Evolutionary conservation across 2,113 vertebrate species (phyloP).

Genomic region (Leucoraja erinaceus): DNA sequence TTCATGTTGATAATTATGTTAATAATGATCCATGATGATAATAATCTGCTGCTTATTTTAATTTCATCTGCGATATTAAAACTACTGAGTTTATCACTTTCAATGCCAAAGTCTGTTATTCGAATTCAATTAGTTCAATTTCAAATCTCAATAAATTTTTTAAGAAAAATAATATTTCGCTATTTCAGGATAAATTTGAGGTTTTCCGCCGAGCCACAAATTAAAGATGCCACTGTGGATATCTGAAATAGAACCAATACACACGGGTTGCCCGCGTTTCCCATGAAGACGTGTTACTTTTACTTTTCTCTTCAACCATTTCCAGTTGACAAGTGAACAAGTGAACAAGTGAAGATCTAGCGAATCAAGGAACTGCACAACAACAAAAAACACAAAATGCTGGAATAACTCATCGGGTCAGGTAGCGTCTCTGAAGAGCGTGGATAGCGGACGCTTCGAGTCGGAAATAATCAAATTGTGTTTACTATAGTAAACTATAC

Average conservation of each 20-base stretch:
- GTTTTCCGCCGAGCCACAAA: not conserved
- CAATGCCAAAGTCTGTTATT: not conserved
- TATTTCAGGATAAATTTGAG: not conserved
- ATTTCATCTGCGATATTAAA: not conserved
- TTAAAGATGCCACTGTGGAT: not conserved
- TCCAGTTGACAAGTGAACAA: not conserved
- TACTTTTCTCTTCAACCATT: not conserved
- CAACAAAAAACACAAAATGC: too few species aligned
- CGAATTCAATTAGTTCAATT: not conserved
- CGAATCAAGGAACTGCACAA: too few species aligned
- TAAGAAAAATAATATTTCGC: too few species aligned
- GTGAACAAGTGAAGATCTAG: too few species aligned
- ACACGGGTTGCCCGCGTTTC: not conserved
- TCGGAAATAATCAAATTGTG: not conserved
- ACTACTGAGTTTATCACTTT: not conserved
- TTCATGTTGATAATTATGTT: not conserved
- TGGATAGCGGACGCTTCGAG: too few species aligned
- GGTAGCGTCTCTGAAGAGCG: too few species aligned
- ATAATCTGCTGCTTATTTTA: not conserved
- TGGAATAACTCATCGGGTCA: too few species aligned
- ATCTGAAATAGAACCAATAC: not conserved
- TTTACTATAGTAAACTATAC: not conserved
- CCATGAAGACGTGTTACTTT: not conserved
- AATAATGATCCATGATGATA: too few species aligned
- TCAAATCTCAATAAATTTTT: not conserved